Conservation (phyloP, 1,140 invertebrate genomes). For the Acromyrmex charruanus region DNA sequence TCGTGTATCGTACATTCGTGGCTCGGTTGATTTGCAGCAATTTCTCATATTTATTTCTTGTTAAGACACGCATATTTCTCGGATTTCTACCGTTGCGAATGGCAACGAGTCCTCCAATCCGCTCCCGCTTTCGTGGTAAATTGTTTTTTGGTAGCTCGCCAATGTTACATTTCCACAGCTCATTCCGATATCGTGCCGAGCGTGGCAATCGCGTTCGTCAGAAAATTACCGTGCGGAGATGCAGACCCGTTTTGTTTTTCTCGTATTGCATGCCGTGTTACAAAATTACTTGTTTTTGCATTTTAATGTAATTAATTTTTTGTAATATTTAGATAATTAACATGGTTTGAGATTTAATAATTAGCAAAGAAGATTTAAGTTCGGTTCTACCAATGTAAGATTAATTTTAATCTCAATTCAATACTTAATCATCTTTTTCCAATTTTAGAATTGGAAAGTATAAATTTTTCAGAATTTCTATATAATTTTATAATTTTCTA, state of each 20-base stretch:
- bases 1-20: background rate
- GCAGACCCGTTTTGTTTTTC: background rate
- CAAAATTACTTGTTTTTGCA: background rate
- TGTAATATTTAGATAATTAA: background rate
- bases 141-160: constrained; percentile 65
- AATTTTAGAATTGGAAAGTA: too few species aligned
- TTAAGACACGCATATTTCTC: background rate
- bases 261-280: background rate
- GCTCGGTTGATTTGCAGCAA: background rate
- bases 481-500: too few species aligned
- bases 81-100: background rate
- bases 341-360: background rate
- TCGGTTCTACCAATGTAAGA: too few species aligned
- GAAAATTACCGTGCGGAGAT: background rate
- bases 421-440: too few species aligned
- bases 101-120: background rate
- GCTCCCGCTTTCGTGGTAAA: constrained; percentile 38
- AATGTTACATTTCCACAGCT: constrained; percentile 37
- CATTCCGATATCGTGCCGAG: constrained; percentile 35
- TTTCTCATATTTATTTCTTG: constrained; percentile 7
- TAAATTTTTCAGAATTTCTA: too few species aligned
- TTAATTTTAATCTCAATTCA: too few species aligned
- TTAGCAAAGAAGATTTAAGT: background rate
- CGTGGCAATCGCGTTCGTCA: constrained; percentile 43
- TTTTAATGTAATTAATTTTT: background rate